Evolutionary conservation across 2,888 invertebrate genomes (phyloP).

Genomic region (Ormyrus pomaceus): DNA sequence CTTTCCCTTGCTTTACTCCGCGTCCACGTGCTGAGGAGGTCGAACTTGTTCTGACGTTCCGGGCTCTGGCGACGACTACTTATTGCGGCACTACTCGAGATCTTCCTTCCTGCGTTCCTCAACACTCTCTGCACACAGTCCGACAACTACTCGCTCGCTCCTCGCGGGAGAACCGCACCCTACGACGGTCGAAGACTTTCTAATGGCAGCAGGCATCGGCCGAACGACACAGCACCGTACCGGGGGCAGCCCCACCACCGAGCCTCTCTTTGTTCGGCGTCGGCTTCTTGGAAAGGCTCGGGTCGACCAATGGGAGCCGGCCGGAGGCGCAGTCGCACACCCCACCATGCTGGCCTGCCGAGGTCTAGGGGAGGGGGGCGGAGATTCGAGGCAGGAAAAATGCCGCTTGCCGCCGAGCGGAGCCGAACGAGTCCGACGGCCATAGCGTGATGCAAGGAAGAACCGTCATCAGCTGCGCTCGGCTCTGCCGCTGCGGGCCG

Average conservation of each 20-base stretch:
- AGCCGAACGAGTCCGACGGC: too few species aligned
- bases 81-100: too few species aligned
- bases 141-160: constrained; percentile 59
- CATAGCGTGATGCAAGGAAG: too few species aligned
- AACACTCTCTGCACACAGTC: constrained; percentile 39
- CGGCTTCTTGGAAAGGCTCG: constrained; percentile 57
- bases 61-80: too few species aligned
- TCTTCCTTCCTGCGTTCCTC: too few species aligned
- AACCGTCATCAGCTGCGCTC: background rate
- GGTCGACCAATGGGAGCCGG: constrained; percentile 58
- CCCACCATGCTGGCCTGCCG: background rate
- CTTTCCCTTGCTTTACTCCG: too few species aligned
- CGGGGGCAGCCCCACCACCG: constrained; percentile 64
- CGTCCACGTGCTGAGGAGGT: too few species aligned
- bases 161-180: constrained; percentile 55
- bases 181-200: constrained; percentile 69
- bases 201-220: constrained; percentile 65
- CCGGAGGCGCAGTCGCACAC: background rate
- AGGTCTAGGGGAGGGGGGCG: background rate
- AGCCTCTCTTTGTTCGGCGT: constrained; percentile 68
- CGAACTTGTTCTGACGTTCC: too few species aligned
- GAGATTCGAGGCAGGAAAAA: background rate
- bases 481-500: background rate
- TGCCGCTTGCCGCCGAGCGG: too few species aligned
- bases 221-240: background rate